phyloP scores from a whole-genome alignment of 2,113 vertebrate species.

The Upupa epops region DNA sequence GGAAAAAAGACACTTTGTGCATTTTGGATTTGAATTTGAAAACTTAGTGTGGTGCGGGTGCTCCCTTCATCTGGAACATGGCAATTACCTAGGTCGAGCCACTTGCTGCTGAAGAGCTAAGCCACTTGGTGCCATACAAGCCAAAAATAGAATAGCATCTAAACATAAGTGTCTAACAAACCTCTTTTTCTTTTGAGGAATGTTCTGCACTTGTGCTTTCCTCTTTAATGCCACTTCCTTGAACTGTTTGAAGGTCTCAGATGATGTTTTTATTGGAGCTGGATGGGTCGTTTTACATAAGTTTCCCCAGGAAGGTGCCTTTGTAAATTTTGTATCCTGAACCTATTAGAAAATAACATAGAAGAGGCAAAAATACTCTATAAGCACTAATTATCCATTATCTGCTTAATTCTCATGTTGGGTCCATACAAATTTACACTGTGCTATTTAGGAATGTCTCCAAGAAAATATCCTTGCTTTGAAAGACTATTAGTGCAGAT shows the following conservation, averaged over 20 bases:
- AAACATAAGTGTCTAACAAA: conserved; percentile 17
- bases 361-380: neutral
- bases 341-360: neutral
- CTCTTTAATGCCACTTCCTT: conserved; percentile 85
- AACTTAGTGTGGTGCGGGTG: neutral
- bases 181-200: conserved; percentile 53
- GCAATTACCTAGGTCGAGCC: neutral
- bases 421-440: neutral
- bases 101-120: neutral
- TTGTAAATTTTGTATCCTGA: conserved; percentile 84
- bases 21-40: neutral
- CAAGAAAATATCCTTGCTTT: neutral
- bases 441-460: neutral
- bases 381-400: neutral
- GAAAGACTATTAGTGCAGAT: neutral
- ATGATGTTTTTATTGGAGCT: conserved; percentile 79
- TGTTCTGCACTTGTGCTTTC: conserved; percentile 67
- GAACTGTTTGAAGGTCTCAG: conserved; percentile 87
- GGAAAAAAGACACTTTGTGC: neutral
- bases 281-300: conserved; percentile 76
- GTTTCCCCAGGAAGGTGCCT: conserved; percentile 84
- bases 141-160: neutral
- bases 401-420: neutral
- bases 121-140: neutral
- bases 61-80: neutral